Evolutionary conservation across 2,113 vertebrate species (phyloP), one percentile per base, ranked within the genome.

Genomic region (Varanus komodoensis): DNA sequence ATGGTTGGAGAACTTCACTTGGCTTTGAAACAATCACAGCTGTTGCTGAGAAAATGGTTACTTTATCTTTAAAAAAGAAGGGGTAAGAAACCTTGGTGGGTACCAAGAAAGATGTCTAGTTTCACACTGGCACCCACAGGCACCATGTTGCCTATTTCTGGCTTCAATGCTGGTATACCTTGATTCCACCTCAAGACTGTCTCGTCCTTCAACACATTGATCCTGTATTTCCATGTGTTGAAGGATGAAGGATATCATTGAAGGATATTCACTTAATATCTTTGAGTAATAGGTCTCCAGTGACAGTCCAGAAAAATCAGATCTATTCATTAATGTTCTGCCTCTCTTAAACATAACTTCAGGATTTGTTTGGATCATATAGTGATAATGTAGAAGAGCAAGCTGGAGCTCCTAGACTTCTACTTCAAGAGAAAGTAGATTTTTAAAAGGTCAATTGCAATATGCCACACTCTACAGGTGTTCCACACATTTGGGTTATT

Each of bases 361-460:
- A 44, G 48, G 29, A 74, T 75, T 89, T 81, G 34, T 38, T 57
- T 25, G 29, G 64, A 44, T 86, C 73, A 15, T 86, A 8, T 38
- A 71, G 50, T 80, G 75, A 15, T 32, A 71, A 32, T 68, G 75
- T 17, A 48, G n/a, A 38, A 17, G 64, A 89, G 44, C 79, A 85
- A 57, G 1, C 64, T 38, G 19, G 25, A 21, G 29, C 50, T 50
- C 15, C 83, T 90, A 57, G 67, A 80, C 75, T 38, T 79, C 48
- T 86, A 21, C 27, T 85, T 50, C 27, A 29, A 69, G 61, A 17
- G 50, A 77, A 85, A 90, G 74, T 61, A 54, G 84, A 71, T n/a
- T 86, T 90, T 90, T 90, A 71, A 85, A 89, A 86, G 89, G 75
- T 86, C 75, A 90, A 71, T 71, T 67, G 25, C 44, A 88, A 81